Conservation (phyloP, 2,797 vertebrate genomes). For the Loriculus beryllinus region DNA sequence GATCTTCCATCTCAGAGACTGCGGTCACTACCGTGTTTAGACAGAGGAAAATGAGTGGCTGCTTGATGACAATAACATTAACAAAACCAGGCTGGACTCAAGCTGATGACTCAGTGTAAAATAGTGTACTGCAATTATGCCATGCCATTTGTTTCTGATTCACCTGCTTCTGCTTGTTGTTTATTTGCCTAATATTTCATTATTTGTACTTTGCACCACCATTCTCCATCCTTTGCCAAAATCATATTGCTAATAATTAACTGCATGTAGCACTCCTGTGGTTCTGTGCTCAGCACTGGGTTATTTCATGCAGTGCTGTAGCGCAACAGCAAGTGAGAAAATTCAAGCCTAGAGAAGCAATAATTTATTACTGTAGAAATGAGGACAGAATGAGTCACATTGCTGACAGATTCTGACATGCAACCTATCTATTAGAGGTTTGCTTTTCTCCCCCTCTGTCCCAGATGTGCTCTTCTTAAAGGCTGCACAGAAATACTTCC, state of each 20-base stretch:
- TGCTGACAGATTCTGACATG: background rate
- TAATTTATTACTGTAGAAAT: background rate
- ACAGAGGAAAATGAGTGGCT: background rate
- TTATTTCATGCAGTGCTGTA: background rate
- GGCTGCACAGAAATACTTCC: background rate
- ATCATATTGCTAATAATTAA: background rate
- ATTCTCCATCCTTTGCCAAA: background rate
- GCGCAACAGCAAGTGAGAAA: background rate
- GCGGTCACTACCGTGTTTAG: background rate
- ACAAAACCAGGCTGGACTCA: background rate
- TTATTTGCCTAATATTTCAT: constrained; percentile 3
- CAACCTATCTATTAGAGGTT: background rate
- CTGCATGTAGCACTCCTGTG: background rate
- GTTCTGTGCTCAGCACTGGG: background rate
- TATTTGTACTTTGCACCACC: background rate
- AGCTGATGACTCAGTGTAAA: background rate
- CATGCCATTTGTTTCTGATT: background rate
- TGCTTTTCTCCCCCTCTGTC: background rate
- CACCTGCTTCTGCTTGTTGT: background rate
- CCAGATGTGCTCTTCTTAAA: background rate
- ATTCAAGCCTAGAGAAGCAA: constrained; percentile 17
- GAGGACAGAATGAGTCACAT: background rate
- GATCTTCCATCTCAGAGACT: background rate
- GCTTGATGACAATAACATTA: background rate
- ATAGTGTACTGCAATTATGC: background rate